These are phyloP conservation scores for Catajapyx aquilonaris DNA, from an alignment of 1,140 invertebrate genomes.

Conservation along the genomic window DNA sequence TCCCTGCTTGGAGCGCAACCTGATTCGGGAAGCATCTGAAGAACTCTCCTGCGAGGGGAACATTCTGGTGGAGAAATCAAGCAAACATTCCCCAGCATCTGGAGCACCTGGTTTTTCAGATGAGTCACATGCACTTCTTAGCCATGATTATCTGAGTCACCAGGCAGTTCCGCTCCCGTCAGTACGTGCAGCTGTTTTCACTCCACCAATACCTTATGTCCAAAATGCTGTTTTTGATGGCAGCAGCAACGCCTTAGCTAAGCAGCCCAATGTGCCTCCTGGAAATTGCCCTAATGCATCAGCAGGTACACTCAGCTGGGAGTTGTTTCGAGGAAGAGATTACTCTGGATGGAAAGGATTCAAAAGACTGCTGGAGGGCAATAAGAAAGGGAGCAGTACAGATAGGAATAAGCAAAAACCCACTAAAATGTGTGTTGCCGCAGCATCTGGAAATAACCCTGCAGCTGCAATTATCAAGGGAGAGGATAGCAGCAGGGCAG, in stretches of 20 bases:
- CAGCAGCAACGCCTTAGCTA: slow-evolving; percentile 16
- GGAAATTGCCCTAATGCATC: slow-evolving; percentile 13
- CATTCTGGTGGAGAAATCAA: slow-evolving; percentile 44
- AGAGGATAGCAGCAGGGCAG: not conserved
- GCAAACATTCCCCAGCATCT: slow-evolving; percentile 28
- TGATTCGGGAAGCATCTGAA: slow-evolving; percentile 37
- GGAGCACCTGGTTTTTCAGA: slow-evolving; percentile 15
- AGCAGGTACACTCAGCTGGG: slow-evolving; percentile 2
- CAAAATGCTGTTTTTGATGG: slow-evolving; percentile 45
- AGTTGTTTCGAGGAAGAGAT: not conserved
- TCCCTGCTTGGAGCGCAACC: slow-evolving; percentile 69
- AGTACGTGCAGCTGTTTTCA: slow-evolving; percentile 18
- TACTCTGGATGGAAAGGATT: not conserved
- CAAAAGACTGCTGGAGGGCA: not conserved
- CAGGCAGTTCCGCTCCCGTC: slow-evolving; percentile 10
- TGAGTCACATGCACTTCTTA: slow-evolving; percentile 27
- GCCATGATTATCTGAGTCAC: slow-evolving; percentile 24
- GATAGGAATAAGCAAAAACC: slow-evolving; percentile 1
- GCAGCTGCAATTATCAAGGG: slow-evolving; percentile 12
- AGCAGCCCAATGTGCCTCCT: slow-evolving; percentile 31
- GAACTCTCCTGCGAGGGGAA: slow-evolving; percentile 34
- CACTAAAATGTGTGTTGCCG: slow-evolving; percentile 10
- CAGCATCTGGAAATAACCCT: slow-evolving; percentile 11
- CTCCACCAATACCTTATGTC: slow-evolving; percentile 44
- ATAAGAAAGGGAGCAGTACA: not conserved